Evolutionary conservation across 2,113 vertebrate genomes (phyloP).

Genomic region (Anser cygnoides): DNA sequence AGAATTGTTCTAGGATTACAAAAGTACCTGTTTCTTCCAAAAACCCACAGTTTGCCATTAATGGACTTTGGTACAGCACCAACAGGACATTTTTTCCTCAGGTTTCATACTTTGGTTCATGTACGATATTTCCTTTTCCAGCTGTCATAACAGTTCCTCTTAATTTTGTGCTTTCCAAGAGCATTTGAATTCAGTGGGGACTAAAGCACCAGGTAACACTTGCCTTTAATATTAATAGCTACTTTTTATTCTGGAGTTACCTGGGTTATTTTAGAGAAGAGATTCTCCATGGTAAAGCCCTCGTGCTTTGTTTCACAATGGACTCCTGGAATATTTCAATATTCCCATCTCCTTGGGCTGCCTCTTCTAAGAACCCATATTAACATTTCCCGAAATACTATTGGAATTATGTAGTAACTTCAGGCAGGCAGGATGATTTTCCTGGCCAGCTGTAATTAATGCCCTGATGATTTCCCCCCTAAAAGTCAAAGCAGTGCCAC

Average conservation of each 20-base stretch:
- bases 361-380: neutral
- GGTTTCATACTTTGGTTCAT: neutral
- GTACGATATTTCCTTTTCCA: neutral
- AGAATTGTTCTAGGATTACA: neutral
- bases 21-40: neutral
- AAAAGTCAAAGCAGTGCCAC: neutral
- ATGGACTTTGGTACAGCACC: neutral
- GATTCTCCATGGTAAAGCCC: neutral
- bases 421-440: neutral
- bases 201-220: neutral
- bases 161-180: neutral
- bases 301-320: constrained; percentile 7
- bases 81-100: neutral
- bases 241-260: constrained; percentile 3
- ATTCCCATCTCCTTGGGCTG: neutral
- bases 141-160: neutral
- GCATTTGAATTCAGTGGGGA: neutral
- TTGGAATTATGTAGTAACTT: neutral
- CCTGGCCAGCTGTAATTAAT: neutral
- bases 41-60: neutral
- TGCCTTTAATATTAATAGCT: constrained; percentile 41
- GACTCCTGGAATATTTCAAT: neutral
- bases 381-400: neutral
- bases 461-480: accelerated
- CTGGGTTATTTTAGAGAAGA: neutral